Base-by-base conservation (phyloP, 64 coral and sea anemone genomes). In the Montipora cactus region DNA sequence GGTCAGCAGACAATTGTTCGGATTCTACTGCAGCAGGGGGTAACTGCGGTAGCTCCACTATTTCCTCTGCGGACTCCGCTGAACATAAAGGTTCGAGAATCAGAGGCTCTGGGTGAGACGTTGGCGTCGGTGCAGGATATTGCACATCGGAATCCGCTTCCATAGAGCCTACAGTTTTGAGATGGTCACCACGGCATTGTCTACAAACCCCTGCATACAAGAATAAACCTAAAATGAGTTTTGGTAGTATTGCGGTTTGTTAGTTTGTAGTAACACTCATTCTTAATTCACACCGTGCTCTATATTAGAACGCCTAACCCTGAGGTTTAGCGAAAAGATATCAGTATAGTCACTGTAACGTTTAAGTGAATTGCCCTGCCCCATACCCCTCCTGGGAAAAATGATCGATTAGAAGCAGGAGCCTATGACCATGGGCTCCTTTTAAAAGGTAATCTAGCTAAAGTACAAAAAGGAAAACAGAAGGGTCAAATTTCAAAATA, bases 121-220 rank as follows among this genome's bases (percentile, higher is more conserved):
- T 76, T 4, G 44, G 15, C 74, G 28, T 44, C 74, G 44, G 74
- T 76, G 3, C 74, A 28, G 44, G 74, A 76, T 76, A 3, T 76
- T 76, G 22, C 44, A 76, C 74, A 45, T 76, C 74, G 28, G 74
- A 76, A 76, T 45, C 74, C 22, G 74, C 44, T 71, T 71, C 68
- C 20, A 21, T 71, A 71, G 19, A 71, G 25, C 68, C 68, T 71
- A 71, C 68, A 20, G 74, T 76, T 76, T 15, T 76, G 23, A 10
- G 74, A 76, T 76, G 74, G 74, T 76, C 74, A 76, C 74, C 74
- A 76, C 74, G 74, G 74, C 74, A 76, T 76, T 76, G 74, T 76
- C 74, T 76, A 76, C 74, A 76, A 71, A 71, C 68, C 68, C 68
- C 68, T 71, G 68, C 68, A 2, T 71, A 71, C 61, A 64, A 9